Evolutionary conservation across 2,113 vertebrate species (phyloP), one percentile per base, ranked within the genome.

Genomic region (Zosterops lateralis): DNA sequence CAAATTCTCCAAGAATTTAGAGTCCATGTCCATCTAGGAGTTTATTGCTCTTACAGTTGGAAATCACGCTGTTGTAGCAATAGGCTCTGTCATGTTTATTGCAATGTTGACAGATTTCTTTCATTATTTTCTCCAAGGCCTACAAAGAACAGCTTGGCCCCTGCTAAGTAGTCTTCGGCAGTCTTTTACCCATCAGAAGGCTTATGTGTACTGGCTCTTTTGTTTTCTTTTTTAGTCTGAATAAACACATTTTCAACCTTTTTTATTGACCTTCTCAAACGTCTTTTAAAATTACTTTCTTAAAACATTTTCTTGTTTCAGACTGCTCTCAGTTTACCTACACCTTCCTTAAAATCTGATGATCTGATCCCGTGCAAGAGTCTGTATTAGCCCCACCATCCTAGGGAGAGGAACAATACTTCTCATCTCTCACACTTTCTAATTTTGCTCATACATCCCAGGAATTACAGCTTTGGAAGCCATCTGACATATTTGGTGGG

Each of bases 201-300:
- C 2, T 26, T 53, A 13, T 0, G 3, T 6, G 14, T 29, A 22
- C 10, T 74, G 38, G 19, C 9, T 32, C 7, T 7, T 81, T 62
- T 53, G 8, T 66, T 92, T 68, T 54, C 6, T 67, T 60, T 93
- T 60, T 64, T 24, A 57, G 32, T 45, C 36, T 84, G 56, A 83
- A 76, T 48, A 82, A 90, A 66, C 0, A 0, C 0, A 2, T 40
- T 87, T 81, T 50, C 68, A 78, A 10, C 21, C 13, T 73, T 88
- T 90, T 92, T 15, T 36, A 48, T 17, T 14, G 1, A 6, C 75
- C 84, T 81, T 67, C n/a, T 87, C 32, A 65, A 93, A 62, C 0
- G 0, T 17, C 20, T 58, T 34, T 60, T 60, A 8, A 5, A 60
- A 60, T 60, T 4, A 60, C 18, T 90, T 90, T 70, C 67, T 70